These are phyloP conservation scores for Telenomus remus DNA, from an alignment of 1,140 invertebrate genomes.

Conservation along the genomic window DNA sequence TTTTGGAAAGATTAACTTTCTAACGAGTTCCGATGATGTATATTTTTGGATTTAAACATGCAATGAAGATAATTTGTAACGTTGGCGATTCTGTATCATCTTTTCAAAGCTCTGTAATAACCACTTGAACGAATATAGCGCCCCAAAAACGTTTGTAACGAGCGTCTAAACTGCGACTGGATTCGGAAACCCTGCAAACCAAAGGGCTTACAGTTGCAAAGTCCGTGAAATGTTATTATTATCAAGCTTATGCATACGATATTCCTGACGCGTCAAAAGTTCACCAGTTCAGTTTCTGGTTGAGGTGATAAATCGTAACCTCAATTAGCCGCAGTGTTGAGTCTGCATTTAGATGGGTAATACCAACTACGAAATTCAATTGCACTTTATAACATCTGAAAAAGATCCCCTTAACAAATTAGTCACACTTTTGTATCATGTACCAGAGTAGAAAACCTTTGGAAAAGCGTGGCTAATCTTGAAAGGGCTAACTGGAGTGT, in stretches of 20 bases:
- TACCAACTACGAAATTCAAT: conserved; percentile 23
- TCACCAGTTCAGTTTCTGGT: conserved; percentile 15
- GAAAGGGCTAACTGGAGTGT: too few species aligned
- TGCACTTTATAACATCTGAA: too few species aligned
- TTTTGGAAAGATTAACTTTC: too few species aligned
- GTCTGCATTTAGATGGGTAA: conserved; percentile 5
- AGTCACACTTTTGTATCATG: too few species aligned
- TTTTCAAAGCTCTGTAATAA: background rate
- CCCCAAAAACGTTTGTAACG: conserved; percentile 13
- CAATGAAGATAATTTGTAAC: background rate
- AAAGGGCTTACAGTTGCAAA: conserved; percentile 16
- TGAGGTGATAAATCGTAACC: conserved; percentile 28
- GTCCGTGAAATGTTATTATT: conserved; percentile 38
- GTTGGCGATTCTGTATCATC: conserved; percentile 2
- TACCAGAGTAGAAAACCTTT: too few species aligned
- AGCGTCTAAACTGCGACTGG: conserved; percentile 12
- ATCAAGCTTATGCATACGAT: conserved; percentile 30
- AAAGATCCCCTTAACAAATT: too few species aligned
- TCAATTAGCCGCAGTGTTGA: conserved; percentile 27
- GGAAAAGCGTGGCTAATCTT: too few species aligned
- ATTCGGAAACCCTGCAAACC: conserved; percentile 11
- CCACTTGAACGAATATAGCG: conserved; percentile 6
- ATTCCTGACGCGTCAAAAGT: conserved; percentile 39
- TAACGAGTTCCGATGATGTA: too few species aligned
- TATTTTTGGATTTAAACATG: background rate